These are phyloP conservation scores for Hermaeophaga mercurialis DNA, from an alignment of 2,888 invertebrate genomes.

Conservation along the genomic window DNA sequence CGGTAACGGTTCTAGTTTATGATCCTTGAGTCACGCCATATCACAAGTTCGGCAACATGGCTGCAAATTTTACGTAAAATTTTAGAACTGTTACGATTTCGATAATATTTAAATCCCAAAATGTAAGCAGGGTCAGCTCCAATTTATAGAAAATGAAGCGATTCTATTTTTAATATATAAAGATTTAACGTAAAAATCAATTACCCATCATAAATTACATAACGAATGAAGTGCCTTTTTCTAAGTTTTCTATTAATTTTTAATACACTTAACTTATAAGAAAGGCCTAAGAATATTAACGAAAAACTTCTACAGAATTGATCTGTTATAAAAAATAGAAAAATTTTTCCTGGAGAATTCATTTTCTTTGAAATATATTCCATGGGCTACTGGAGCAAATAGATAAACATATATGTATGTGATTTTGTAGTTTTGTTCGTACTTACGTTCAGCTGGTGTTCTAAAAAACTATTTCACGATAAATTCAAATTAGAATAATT, in stretches of 20 bases:
- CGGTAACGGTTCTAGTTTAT: constrained; percentile 15
- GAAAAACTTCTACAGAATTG: too few relatives aligned
- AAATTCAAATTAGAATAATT: background rate
- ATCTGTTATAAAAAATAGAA: too few relatives aligned
- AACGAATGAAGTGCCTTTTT: constrained; percentile 13
- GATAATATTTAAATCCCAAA: background rate
- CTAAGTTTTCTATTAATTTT: background rate
- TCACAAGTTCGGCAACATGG: constrained; percentile 36
- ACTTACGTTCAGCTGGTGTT: constrained; percentile 3
- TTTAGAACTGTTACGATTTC: background rate
- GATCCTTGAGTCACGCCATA: constrained; percentile 30
- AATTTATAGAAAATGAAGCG: background rate
- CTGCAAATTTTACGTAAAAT: constrained; percentile 19
- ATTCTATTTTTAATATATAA: background rate
- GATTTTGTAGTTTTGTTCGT: background rate
- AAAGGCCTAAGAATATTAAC: too few relatives aligned
- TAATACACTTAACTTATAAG: too few relatives aligned
- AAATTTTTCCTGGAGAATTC: too few relatives aligned
- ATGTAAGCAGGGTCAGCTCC: background rate
- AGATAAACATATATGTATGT: too few relatives aligned
- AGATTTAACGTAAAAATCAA: constrained; percentile 26
- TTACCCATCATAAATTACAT: constrained; percentile 30
- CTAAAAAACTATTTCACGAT: background rate
- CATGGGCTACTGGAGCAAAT: too few relatives aligned
- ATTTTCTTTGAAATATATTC: too few relatives aligned